Conservation (phyloP, 1,140 invertebrate genomes). For the Papilio helenus region DNA sequence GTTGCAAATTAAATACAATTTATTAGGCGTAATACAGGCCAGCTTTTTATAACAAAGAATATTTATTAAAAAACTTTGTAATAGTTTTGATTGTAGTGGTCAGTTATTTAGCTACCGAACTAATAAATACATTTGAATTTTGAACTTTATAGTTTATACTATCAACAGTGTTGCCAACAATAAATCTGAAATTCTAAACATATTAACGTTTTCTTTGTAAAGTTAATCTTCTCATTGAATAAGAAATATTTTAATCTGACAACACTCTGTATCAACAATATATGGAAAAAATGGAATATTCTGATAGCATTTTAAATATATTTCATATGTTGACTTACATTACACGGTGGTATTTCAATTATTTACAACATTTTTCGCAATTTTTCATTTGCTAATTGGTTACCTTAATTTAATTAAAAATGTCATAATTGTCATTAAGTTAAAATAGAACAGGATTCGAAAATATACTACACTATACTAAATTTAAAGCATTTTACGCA, state of each 20-base stretch:
- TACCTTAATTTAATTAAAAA: conserved; percentile 10
- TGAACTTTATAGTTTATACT: neutral
- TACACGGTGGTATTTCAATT: conserved; percentile 36
- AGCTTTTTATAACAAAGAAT: neutral
- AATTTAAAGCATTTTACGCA: conserved; percentile 61
- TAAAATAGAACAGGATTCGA: conserved; percentile 36
- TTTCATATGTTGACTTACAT: conserved; percentile 8
- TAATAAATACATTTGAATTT: no score
- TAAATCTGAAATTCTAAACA: conserved; percentile 14
- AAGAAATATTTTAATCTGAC: neutral
- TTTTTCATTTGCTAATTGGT: conserved; percentile 12
- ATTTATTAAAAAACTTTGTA: neutral
- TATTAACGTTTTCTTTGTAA: neutral
- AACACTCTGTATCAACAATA: neutral
- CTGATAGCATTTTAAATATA: neutral
- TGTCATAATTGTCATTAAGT: neutral
- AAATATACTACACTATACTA: conserved; percentile 40
- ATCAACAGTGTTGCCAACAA: neutral
- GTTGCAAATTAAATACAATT: conserved; percentile 17
- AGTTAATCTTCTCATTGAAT: neutral
- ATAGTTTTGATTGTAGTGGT: neutral
- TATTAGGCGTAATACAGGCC: neutral
- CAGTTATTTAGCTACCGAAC: no score
- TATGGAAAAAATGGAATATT: conserved; percentile 2
- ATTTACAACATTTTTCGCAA: conserved; percentile 30